Conservation (phyloP, 2,113 vertebrate species). For the Prochilodus magdalenae region DNA sequence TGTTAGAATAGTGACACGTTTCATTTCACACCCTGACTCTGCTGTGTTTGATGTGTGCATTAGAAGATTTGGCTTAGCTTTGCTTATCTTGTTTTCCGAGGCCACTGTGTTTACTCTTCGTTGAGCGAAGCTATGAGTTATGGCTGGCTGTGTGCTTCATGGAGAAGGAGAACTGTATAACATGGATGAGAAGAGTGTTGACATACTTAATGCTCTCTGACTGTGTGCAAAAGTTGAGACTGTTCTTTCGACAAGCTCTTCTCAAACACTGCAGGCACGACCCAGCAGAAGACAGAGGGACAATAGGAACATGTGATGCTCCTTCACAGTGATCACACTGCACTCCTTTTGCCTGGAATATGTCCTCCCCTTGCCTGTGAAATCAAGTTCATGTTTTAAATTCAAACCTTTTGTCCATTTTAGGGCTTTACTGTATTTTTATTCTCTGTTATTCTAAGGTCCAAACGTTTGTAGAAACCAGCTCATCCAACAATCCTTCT, state of each 20-base stretch:
- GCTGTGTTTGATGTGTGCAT: slow-evolving; percentile 15
- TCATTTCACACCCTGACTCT: slow-evolving; percentile 21
- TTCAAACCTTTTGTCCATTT: no score
- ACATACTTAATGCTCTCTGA: slow-evolving; percentile 11
- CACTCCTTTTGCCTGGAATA: no score
- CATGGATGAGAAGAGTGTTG: not conserved
- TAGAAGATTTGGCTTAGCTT: slow-evolving; percentile 27
- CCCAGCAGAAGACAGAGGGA: not conserved
- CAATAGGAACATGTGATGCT: no score
- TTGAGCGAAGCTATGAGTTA: slow-evolving; percentile 16
- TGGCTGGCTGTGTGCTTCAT: not conserved
- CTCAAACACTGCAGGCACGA: slow-evolving; percentile 7
- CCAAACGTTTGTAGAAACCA: no score
- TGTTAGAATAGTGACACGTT: slow-evolving; percentile 1
- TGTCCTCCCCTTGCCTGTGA: no score
- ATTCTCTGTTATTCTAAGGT: no score
- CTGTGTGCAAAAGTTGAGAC: not conserved
- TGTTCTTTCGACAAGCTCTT: not conserved
- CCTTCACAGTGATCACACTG: no score
- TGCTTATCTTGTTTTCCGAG: not conserved
- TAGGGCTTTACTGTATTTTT: no score
- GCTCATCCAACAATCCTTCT: no score
- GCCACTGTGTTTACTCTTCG: slow-evolving; percentile 30
- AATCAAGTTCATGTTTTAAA: no score
- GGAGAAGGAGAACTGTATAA: slow-evolving; percentile 8